Conservation (phyloP, 2,888 invertebrate genomes). For the Tipula confusa region DNA sequence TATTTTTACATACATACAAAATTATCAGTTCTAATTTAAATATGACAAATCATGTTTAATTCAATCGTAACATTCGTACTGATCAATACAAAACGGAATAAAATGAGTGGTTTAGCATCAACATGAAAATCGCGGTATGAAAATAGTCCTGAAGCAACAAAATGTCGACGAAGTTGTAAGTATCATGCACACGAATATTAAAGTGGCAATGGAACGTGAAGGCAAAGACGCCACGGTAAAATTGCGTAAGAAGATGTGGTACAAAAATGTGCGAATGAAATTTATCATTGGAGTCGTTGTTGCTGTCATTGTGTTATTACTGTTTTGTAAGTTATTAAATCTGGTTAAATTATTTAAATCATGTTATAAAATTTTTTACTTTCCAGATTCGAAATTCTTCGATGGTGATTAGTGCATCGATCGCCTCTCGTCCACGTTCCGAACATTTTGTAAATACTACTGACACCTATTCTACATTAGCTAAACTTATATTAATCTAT, state of each 20-base stretch:
- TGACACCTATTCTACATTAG: neutral
- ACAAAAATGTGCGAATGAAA: neutral
- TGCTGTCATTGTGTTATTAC: neutral
- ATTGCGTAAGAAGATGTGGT: neutral
- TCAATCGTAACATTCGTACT: neutral
- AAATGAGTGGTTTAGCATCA: neutral
- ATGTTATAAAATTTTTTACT: neutral
- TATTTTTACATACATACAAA: neutral
- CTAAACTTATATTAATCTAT: neutral
- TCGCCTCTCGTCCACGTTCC: too few species aligned
- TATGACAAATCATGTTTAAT: neutral
- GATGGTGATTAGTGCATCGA: neutral
- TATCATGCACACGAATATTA: neutral
- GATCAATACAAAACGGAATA: neutral
- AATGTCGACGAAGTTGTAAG: neutral
- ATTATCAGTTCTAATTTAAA: neutral
- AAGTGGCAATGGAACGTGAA: neutral
- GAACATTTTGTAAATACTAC: neutral
- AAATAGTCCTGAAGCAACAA: neutral
- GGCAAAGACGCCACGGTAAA: neutral
- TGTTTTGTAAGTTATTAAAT: neutral
- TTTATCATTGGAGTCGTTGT: neutral
- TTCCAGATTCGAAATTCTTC: neutral
- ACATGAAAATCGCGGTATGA: neutral
- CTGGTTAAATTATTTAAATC: too few species aligned